These are phyloP conservation scores for Lichenostomus cassidix DNA, from an alignment of 2,113 vertebrate genomes.

Conservation along the genomic window DNA sequence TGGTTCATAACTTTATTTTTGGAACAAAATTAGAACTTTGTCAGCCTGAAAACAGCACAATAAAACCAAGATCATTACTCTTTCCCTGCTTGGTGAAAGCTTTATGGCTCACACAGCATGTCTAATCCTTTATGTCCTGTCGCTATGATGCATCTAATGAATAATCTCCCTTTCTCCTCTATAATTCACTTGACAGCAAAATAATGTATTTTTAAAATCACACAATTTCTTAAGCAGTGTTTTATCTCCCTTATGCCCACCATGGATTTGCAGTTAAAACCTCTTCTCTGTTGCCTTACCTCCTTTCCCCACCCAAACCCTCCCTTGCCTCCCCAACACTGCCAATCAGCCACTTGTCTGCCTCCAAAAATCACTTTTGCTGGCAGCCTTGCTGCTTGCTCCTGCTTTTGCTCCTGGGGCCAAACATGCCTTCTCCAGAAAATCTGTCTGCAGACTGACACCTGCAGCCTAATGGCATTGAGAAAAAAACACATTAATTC, in stretches of 20 bases:
- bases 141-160: slow-evolving; percentile 36
- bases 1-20: slow-evolving; percentile 27
- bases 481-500: background rate
- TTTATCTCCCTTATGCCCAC: background rate
- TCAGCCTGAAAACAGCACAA: slow-evolving; percentile 39
- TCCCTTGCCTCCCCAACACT: background rate
- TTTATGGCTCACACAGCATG: slow-evolving; percentile 36
- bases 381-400: background rate
- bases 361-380: background rate
- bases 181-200: slow-evolving; percentile 47
- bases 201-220: slow-evolving; percentile 24
- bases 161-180: slow-evolving; percentile 44
- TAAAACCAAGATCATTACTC: slow-evolving; percentile 38
- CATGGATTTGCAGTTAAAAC: background rate
- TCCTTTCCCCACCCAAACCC: background rate
- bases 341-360: background rate
- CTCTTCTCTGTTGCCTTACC: background rate
- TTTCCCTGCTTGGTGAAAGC: slow-evolving; percentile 27
- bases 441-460: background rate
- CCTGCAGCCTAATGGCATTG: background rate
- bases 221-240: background rate
- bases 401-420: background rate
- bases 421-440: background rate
- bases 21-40: slow-evolving; percentile 44
- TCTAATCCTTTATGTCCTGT: slow-evolving; percentile 41